phyloP scores from a whole-genome alignment of 2,113 vertebrate species.

The Pluvianellus socialis region DNA sequence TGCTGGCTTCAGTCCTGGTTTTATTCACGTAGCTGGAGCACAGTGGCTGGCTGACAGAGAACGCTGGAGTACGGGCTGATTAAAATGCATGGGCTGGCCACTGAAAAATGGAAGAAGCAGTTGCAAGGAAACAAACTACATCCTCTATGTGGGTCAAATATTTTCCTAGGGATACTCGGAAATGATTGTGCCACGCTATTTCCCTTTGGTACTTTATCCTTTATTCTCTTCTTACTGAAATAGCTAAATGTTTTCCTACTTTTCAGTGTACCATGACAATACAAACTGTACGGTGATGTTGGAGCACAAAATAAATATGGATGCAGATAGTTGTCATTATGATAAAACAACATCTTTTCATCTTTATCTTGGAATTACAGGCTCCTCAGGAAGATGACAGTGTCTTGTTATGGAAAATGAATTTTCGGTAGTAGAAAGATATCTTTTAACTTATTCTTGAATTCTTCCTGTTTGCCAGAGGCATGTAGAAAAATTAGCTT shows the following conservation, averaged over 20 bases:
- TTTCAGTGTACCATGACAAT: conserved; percentile 64
- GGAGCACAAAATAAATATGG: conserved; percentile 70
- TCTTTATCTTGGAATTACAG: conserved; percentile 76
- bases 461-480: conserved; percentile 71
- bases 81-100: conserved; percentile 9
- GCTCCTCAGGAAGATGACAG: conserved; percentile 65
- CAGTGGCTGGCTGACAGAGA: neutral
- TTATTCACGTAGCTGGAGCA: neutral
- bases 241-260: conserved; percentile 63
- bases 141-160: conserved; percentile 65
- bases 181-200: conserved; percentile 50
- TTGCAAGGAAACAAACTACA: neutral
- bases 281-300: conserved; percentile 50
- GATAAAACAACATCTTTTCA: conserved; percentile 75
- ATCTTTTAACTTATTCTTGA: conserved; percentile 66
- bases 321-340: conserved; percentile 66
- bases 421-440: conserved; percentile 61
- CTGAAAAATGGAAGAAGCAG: conserved; percentile 10
- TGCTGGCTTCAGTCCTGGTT: neutral
- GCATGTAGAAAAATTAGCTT: conserved; percentile 67
- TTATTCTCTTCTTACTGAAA: conserved; percentile 62
- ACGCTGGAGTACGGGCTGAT: neutral
- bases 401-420: conserved; percentile 71
- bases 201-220: conserved; percentile 40
- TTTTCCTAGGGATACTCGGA: conserved; percentile 43